Conservation (phyloP, 1,140 invertebrate species). For the Colletes latitarsis region DNA sequence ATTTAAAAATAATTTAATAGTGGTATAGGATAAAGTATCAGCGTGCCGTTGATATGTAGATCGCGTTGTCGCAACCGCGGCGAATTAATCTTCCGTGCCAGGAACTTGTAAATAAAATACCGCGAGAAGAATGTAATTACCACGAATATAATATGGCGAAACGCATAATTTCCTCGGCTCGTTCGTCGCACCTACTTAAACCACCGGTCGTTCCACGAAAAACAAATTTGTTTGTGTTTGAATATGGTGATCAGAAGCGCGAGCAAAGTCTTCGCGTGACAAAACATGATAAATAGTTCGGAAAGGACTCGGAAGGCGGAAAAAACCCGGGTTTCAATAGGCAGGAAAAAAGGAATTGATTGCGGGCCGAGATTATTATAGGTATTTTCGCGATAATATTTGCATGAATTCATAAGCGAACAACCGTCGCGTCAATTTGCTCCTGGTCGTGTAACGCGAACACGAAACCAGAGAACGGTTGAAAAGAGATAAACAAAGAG, state of each 20-base stretch:
- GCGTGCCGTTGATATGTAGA: no score
- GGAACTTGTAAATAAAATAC: not conserved
- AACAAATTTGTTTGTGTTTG: constrained; percentile 42
- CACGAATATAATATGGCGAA: constrained; percentile 55
- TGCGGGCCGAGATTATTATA: constrained; percentile 59
- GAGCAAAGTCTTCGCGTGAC: constrained; percentile 55
- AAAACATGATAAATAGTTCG: constrained; percentile 36
- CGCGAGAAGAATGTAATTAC: constrained; percentile 22
- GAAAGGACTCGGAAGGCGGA: not conserved
- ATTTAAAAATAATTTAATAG: no score
- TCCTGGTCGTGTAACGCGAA: not conserved
- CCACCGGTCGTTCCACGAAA: constrained; percentile 33
- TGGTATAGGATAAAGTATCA: no score
- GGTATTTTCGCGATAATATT: constrained; percentile 69
- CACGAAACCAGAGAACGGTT: not conserved
- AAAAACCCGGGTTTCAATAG: not conserved
- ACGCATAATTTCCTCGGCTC: constrained; percentile 59
- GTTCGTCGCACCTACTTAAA: constrained; percentile 26
- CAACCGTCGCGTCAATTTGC: not conserved
- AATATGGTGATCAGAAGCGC: constrained; percentile 38
- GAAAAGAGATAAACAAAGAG: no score
- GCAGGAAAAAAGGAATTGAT: constrained; percentile 1
- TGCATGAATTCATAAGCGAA: constrained; percentile 60
- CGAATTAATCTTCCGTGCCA: not conserved
- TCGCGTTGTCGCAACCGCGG: no score